Conservation (phyloP, 2,113 vertebrate genomes). For the Corydoras sp. region DNA sequence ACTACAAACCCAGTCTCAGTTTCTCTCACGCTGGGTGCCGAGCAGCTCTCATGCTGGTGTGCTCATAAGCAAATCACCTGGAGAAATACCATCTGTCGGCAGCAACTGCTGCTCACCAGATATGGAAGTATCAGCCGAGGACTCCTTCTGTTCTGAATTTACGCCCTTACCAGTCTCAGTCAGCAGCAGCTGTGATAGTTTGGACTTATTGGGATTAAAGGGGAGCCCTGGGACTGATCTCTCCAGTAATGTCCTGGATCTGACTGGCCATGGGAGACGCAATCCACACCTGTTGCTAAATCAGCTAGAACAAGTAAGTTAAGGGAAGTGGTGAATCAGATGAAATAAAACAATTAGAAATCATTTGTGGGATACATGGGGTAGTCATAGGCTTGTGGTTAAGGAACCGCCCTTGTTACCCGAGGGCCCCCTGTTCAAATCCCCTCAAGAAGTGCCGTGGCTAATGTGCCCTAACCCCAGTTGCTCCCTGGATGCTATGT, state of each 20-base stretch:
- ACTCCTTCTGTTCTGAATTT: constrained; percentile 57
- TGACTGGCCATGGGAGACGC: constrained; percentile 38
- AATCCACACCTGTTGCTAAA: constrained; percentile 59
- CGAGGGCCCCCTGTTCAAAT: too few relatives aligned
- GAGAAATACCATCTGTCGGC: constrained; percentile 54
- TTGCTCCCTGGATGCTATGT: too few relatives aligned
- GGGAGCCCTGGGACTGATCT: constrained; percentile 21
- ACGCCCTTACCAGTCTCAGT: constrained; percentile 61
- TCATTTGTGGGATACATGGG: too few relatives aligned
- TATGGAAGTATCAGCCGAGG: constrained; percentile 45
- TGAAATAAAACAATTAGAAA: background rate
- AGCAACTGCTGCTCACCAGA: constrained; percentile 21
- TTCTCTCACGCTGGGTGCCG: constrained; percentile 73
- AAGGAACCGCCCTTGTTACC: too few relatives aligned
- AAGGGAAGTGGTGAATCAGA: background rate
- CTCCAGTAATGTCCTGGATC: constrained; percentile 36
- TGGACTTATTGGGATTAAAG: constrained; percentile 56
- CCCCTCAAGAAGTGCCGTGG: too few relatives aligned
- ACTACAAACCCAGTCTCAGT: constrained; percentile 59
- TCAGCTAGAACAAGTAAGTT: constrained; percentile 80
- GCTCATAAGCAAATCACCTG: constrained; percentile 66
- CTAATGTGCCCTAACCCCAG: too few relatives aligned
- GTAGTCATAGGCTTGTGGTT: too few relatives aligned
- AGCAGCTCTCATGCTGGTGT: constrained; percentile 75
- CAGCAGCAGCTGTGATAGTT: constrained; percentile 67